Evolutionary conservation across 2,113 vertebrate genomes (phyloP), one percentile per base, ranked within the genome.

Genomic region (Semicossyphus pulcher): DNA sequence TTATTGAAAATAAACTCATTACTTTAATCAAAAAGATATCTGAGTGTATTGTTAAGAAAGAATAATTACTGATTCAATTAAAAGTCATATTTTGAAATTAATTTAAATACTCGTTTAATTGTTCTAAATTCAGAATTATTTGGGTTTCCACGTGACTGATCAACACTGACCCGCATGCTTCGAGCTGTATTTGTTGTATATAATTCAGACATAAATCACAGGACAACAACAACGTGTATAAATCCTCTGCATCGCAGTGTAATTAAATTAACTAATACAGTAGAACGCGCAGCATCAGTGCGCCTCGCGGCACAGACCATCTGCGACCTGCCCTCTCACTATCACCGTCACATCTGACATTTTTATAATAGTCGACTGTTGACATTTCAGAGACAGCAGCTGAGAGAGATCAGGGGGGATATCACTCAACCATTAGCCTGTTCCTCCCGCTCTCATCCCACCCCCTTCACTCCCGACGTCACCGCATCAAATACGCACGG

Each of bases 401-500:
- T 80, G 63, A 25, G 41, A n/a, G 64, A 67, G 58, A 66, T 62
- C 16, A 14, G 16, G 25, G 5, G 56, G 21, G 57, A 5, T 41
- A n/a, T 78, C 61, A 45, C 23, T 41, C 67, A 41, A 34, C 52
- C 73, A 67, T 72, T 66, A 52, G 65, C 37, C 51, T 14, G 56
- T 26, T 70, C 54, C 18, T 57, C 32, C 39, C 10, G 20, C 54
- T 21, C 52, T 59, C 66, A 77, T 21, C 67, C 71, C 68, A 11
- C 71, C 84, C 80, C 66, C 41, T 48, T 20, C 73, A 0, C 29
- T 21, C 16, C 16, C 34, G 36, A 91, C 89, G 89, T 91, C 89
- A 89, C 53, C 31, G 76, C 45, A 57, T 60, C 47, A 53, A 61
- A 76, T 41, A 53, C 64, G 16, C 21, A 26, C 52, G 42, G 32